Base-by-base conservation (phyloP, 1,140 invertebrate genomes). In the Drosophila arawakana region DNA sequence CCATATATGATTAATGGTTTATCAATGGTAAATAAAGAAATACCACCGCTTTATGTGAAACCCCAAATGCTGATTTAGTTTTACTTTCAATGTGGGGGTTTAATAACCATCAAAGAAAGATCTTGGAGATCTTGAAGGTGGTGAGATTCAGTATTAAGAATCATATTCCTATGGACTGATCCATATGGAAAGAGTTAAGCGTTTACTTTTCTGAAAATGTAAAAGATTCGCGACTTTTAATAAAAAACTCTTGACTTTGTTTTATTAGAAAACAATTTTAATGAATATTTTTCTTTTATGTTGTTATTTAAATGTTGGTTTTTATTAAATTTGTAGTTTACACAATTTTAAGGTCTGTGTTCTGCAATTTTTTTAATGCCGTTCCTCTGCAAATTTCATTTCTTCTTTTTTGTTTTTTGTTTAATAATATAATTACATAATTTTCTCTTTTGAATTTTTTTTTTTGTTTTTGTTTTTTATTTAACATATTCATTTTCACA, bases 241-340 rank as follows among this genome's bases (percentile, higher is more conserved):
- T 73, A 46, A 83, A 84, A 81, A 10, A 43, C 60, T 0, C 1
- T 11, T 1, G 7, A 8, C 8, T 62, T 73, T 89, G 68, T 73
- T 91, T 91, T 91, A 91, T 91, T 91, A 91, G 89, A 91, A 91
- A 91, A 91, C 89, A 90, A 91, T 91, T 91, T 91, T 91, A 86
- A 88, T 86, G 83, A 86, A 86, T 86, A 81, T 89, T 75, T 70
- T 63, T 65, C 63, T 73, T 80, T 67, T 44, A 54, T 76, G 71
- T 85, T 85, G 66, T 74, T 80, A 74, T 78, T 85, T 79, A 78
- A 82, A 88, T 88, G 74, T 76, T 86, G 78, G 57, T 76, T 82
- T 71, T 83, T 70, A 80, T 83, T 83, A 83, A 86, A 81, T 80
- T 85, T 80, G 79, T 78, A 83, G 86, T 77, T 85, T 70, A 81